Base-by-base conservation (phyloP, 1,140 invertebrate genomes). In the Drosophila repleta region DNA sequence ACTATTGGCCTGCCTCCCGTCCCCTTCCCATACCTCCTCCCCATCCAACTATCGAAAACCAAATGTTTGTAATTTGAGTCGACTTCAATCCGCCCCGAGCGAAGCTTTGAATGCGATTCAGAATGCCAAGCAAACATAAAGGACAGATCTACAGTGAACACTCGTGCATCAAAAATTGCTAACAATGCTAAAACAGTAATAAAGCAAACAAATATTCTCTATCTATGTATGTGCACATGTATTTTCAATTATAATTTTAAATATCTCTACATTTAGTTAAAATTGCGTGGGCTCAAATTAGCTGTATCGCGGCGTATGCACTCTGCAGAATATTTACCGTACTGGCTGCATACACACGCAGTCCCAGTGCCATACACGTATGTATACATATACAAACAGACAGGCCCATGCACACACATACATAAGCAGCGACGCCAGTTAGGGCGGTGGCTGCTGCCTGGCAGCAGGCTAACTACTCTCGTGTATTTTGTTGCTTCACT, bases 381-480 rank as follows among this genome's bases (percentile, higher is more conserved):
- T 15, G 4, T 24, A 45, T 15, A 20, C 29, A n/a, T 13, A 55
- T 39, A 18, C 24, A 45, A 3, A 45, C 35, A 29, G 4, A 52
- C 17, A 53, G 5, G 39, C 18, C 39, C 11, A 52, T 18, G 7
- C 37, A 41, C 11, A 26, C 17, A 46, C 18, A 46, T 1, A 88
- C 63, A 71, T 85, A 82, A 73, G 71, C 71, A 62, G 60, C 79
- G 72, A 74, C 81, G 82, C 79, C 82, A 87, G 81, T 75, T 85
- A 77, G 82, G 82, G 82, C 82, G 82, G 82, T 87, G 82, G 83
- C 81, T 85, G 52, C 49, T 18, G 81, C 61, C 66, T 71, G 71
- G 46, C 73, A 52, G 76, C 43, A 69, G 51, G 74, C 41, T 66
- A 41, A 43, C 61, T 39, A 56, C 32, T 57, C 37, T 70, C 17